Conservation (phyloP, 2,888 invertebrate genomes). For the Caradrina clavipalpis region DNA sequence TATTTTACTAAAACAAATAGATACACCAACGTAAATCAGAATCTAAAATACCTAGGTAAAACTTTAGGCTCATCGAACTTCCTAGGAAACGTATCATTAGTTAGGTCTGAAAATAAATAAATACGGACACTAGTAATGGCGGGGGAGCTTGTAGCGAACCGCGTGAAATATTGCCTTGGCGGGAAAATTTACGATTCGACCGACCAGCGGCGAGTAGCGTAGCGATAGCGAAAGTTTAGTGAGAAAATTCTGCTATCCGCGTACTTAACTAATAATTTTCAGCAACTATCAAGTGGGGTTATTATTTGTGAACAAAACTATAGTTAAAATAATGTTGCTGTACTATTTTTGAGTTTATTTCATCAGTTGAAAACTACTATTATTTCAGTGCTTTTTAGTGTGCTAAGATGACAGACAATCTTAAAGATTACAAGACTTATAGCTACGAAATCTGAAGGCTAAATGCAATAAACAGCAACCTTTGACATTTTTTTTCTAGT, state of each 20-base stretch:
- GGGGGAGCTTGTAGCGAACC: constrained; percentile 53
- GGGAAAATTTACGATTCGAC: constrained; percentile 72
- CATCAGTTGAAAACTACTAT: neutral
- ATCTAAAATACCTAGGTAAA: constrained; percentile 15
- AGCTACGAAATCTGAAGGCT: constrained; percentile 2
- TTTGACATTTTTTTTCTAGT: neutral
- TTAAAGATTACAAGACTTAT: neutral
- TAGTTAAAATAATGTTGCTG: neutral
- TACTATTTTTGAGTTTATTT: neutral
- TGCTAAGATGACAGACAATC: neutral
- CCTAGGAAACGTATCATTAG: constrained; percentile 64
- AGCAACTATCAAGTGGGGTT: constrained; percentile 15
- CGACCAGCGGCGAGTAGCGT: constrained; percentile 34
- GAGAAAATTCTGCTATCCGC: constrained; percentile 64
- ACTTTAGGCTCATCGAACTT: constrained; percentile 35
- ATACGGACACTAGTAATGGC: constrained; percentile 62
- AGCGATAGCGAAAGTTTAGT: constrained; percentile 70
- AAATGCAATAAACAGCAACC: neutral
- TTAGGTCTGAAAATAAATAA: constrained; percentile 54
- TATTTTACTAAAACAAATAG: neutral
- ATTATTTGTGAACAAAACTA: constrained; percentile 9
- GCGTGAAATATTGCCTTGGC: constrained; percentile 64
- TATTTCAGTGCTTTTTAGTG: neutral
- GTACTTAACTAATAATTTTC: constrained; percentile 49
- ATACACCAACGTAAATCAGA: neutral